Conservation (phyloP, 2,113 vertebrate species). For the Megaptera novaeangliae region DNA sequence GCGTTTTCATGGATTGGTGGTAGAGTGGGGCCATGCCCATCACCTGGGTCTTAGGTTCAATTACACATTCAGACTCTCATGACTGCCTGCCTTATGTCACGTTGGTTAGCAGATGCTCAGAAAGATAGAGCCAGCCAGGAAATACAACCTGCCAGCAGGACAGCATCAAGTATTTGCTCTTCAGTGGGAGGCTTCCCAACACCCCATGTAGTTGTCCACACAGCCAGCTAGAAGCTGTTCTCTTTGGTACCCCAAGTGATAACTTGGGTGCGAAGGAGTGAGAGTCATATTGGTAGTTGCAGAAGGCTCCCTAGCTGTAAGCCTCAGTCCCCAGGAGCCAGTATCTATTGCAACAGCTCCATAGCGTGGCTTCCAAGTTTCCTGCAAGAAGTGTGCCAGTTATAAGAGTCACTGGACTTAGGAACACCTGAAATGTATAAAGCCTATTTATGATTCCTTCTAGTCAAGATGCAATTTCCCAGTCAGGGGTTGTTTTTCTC, state of each 20-base stretch:
- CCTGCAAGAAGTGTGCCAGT: not conserved
- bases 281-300: not conserved
- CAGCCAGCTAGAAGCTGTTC: not conserved
- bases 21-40: not conserved
- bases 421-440: not conserved
- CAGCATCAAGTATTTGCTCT: not conserved
- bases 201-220: too few relatives aligned
- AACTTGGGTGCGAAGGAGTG: not conserved
- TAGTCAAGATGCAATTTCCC: not conserved
- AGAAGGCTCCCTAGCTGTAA: not conserved
- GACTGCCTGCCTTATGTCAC: rapidly evolving
- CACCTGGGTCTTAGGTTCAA: not conserved
- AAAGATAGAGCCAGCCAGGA: not conserved
- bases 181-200: not conserved
- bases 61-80: not conserved
- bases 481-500: not conserved
- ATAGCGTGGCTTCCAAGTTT: not conserved
- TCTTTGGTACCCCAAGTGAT: not conserved
- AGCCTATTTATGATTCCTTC: not conserved
- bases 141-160: too few relatives aligned
- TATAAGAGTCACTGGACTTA: not conserved
- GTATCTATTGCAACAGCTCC: too few relatives aligned
- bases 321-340: not conserved
- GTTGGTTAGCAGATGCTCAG: not conserved
- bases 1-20: not conserved